Evolutionary conservation across 1,140 invertebrate species (phyloP).

Genomic region (Drosophila burlai): DNA sequence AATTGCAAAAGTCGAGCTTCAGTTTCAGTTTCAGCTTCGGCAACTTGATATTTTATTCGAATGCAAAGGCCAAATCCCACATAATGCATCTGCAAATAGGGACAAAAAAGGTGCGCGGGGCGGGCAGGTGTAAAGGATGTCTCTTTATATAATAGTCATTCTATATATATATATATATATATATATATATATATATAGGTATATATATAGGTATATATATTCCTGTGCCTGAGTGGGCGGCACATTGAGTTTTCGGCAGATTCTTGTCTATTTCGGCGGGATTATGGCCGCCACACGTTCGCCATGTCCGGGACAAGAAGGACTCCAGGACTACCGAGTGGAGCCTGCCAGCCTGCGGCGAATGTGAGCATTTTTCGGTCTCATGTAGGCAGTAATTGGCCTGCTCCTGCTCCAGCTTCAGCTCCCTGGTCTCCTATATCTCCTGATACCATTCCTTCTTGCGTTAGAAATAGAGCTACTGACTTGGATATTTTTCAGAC

Average conservation of each 20-base stretch:
- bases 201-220: neutral
- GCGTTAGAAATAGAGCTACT: neutral
- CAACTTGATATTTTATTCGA: slow-evolving; percentile 79
- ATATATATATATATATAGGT: neutral
- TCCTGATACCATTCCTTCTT: slow-evolving; percentile 10
- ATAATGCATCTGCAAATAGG: slow-evolving; percentile 76
- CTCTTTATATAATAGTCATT: neutral
- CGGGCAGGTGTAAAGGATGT: neutral
- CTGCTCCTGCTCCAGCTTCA: slow-evolving; percentile 22
- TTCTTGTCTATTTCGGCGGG: slow-evolving; percentile 70
- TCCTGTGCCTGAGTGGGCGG: slow-evolving; percentile 4
- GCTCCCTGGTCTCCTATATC: slow-evolving; percentile 3
- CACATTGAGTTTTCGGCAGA: slow-evolving; percentile 47
- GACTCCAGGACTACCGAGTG: neutral
- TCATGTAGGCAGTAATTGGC: slow-evolving; percentile 73
- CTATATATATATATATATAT: neutral
- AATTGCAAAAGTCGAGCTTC: slow-evolving; percentile 66
- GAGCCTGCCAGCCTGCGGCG: slow-evolving; percentile 20
- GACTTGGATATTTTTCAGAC: neutral
- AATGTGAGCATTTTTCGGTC: slow-evolving; percentile 45
- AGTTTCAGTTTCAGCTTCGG: slow-evolving; percentile 24
- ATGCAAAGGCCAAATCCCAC: slow-evolving; percentile 72
- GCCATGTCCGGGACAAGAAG: slow-evolving; percentile 18
- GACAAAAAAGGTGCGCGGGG: slow-evolving; percentile 19
- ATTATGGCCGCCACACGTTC: slow-evolving; percentile 57